Conservation (phyloP, 2,888 invertebrate genomes). For the Agonopterix subpropinquella region DNA sequence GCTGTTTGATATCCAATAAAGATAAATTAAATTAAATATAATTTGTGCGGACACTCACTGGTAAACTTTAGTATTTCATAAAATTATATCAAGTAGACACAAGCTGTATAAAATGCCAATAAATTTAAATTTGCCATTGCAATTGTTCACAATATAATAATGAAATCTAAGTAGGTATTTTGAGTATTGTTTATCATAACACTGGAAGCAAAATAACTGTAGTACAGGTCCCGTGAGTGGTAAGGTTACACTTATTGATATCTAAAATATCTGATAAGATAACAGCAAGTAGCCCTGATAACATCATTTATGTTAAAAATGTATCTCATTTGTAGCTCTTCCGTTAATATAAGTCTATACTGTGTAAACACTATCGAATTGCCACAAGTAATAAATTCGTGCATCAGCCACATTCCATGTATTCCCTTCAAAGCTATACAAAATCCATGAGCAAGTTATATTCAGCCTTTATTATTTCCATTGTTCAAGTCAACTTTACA, state of each 20-base stretch:
- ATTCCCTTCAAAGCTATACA: constrained; percentile 1
- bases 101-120: no score
- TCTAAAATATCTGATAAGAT: constrained; percentile 26
- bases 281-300: constrained; percentile 21
- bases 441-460: constrained; percentile 36
- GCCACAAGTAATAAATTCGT: background rate
- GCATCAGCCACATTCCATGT: background rate
- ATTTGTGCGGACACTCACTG: no score
- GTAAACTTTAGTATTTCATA: no score
- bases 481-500: no score
- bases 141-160: no score
- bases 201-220: no score
- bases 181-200: no score
- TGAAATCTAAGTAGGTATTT: no score
- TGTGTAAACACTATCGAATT: constrained; percentile 5
- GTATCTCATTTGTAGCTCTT: constrained; percentile 2
- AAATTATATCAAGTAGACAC: no score
- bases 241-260: constrained; percentile 24
- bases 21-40: no score
- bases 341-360: background rate
- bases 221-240: constrained; percentile 6
- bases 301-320: constrained; percentile 4
- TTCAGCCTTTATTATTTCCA: constrained; percentile 31
- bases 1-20: no score
- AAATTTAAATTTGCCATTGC: no score